Conservation (phyloP, 2,113 vertebrate genomes). For the Ctenodactylus gundi region DNA sequence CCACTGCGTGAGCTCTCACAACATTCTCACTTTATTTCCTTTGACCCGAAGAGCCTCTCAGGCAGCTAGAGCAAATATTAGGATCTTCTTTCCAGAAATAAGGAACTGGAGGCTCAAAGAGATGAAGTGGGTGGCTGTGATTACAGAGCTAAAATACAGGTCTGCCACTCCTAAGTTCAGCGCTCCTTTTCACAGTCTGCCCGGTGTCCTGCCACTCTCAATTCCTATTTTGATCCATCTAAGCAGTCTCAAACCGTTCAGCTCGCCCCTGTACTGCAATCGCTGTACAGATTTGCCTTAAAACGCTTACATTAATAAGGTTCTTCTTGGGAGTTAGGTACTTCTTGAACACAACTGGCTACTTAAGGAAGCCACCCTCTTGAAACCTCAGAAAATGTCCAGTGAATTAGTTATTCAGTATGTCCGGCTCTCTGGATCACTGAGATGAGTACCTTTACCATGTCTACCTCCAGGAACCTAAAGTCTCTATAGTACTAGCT, state of each 20-base stretch:
- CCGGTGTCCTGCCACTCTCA: neutral
- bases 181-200: neutral
- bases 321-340: neutral
- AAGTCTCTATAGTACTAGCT: neutral
- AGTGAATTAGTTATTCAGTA: neutral
- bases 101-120: neutral
- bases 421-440: neutral
- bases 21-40: neutral
- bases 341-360: neutral
- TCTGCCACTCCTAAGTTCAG: neutral
- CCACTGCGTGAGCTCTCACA: neutral
- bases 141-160: neutral
- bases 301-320: neutral
- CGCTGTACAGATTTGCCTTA: neutral
- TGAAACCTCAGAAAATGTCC: neutral
- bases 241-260: neutral
- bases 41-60: neutral
- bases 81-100: neutral
- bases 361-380: neutral
- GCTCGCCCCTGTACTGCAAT: neutral
- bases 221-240: neutral
- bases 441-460: neutral
- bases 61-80: neutral
- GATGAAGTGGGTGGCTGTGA: neutral
- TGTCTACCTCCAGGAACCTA: neutral